Base-by-base conservation (phyloP, 2,113 vertebrate genomes). In the Lepidiolamprologus cunningtoni region DNA sequence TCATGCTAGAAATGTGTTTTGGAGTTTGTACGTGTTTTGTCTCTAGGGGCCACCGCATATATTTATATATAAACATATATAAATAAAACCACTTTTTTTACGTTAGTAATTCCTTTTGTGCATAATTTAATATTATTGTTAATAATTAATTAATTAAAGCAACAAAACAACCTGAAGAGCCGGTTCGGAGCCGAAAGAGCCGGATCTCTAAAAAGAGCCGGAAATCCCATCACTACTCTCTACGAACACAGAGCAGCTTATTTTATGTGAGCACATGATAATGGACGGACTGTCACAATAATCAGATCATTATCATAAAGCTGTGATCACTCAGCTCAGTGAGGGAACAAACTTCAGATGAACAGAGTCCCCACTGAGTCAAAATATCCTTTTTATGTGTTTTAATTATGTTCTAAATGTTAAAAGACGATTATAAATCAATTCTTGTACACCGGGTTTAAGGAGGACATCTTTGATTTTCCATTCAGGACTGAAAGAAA, bases 381-480 rank as follows among this genome's bases (percentile, higher is more conserved):
- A 73, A 73, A 73, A 13, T 26, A 11, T 26, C 4, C 5, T 45
- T 73, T 42, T 73, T 9, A 37, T 71, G n/a, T 45, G 21, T 42
- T 42, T 71, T 71, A 42, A 17, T 73, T 45, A 73, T 73, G 40
- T 45, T 73, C 40, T 45, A 73, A 73, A 11, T 26, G 40, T 45
- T 73, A 73, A 23, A 71, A 14, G 12, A 14, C 4, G 68, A 73
- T 45, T 45, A 26, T 45, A 23, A 73, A 26, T 17, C 37, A 45
- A 26, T 26, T 73, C 37, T 73, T 45, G 21, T 45, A 42, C 37
- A 45, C 13, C 5, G 1, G n/a, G 7, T 68, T 40, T 19, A 66
- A 37, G 61, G 35, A 71, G 8, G n/a, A 14, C n/a, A 23, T 45
- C 40, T 26, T 16, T 73, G n/a, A 42, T 73, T 73, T 73, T 73